Evolutionary conservation across 1,140 invertebrate species (phyloP), one percentile per base, ranked within the genome.

Genomic region (Maconellicoccus hirsutus): DNA sequence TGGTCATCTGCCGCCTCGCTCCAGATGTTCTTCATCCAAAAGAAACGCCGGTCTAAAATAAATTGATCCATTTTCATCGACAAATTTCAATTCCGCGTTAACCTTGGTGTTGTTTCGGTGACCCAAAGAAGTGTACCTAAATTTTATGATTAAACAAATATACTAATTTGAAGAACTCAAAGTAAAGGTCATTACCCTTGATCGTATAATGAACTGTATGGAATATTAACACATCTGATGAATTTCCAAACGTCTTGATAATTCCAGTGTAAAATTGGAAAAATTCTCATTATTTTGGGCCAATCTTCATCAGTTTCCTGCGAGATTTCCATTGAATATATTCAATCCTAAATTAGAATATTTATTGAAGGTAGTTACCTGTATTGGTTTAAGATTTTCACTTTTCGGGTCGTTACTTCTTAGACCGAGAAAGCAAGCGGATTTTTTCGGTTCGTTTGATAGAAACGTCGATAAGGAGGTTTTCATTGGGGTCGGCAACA

Each of bases 211-310:
- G 81, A 82, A 78, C 95, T 98, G 77, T 96, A 98, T 63, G 93
- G 89, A 63, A 98, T 84, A 73, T 87, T 81, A 59, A 90, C 81
- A 16, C 84, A 77, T 10, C 89, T 78, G 6, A 98, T 82, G 76
- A 95, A 97, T 71, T 84, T 83, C 95, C 96, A 98, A 70, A 98
- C 85, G 76, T 96, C 86, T 59, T 83, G 83, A 78, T 96, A 98
- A 8, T 82, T 84, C 94, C 94, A 98, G 75, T 96, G 85, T 6
- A 98, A 81, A 22, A 98, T 81, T 0, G 95, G 94, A 80, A 86
- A 92, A 8, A 97, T 85, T 29, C 95, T 82, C 83, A 96, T 89
- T 71, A 96, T 81, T 76, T 86, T 82, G 1, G 95, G 94, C 95
- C 95, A 98, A 69, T 82, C 86, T 0, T 81, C 72, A 81, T 98